These are phyloP conservation scores for Spea bombifrons DNA, from an alignment of 2,113 vertebrate species.

Conservation along the genomic window DNA sequence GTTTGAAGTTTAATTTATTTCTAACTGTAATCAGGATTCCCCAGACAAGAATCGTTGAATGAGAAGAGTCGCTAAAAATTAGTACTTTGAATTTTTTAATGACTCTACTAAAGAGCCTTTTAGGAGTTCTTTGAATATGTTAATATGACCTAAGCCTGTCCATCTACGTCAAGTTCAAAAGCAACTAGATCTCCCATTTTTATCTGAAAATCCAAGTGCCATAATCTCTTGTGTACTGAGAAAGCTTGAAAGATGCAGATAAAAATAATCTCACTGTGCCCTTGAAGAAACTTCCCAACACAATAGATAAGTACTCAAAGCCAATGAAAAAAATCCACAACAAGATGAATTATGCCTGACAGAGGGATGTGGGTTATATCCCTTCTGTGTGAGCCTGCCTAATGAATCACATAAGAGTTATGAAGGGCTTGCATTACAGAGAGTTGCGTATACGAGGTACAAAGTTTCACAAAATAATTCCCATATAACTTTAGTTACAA, in stretches of 20 bases:
- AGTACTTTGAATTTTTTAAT: conserved; percentile 38
- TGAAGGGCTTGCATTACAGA: conserved; percentile 6
- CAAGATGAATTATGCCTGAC: conserved; percentile 36
- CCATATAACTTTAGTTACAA: not conserved
- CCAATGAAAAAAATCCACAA: conserved; percentile 28
- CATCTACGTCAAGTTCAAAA: conserved; percentile 45
- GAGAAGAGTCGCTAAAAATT: conserved; percentile 13
- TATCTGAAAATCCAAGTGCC: conserved; percentile 31
- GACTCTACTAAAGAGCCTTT: conserved; percentile 28
- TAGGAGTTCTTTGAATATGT: conserved; percentile 28
- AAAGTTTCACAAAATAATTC: not conserved
- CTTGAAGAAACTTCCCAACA: conserved; percentile 40
- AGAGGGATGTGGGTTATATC: conserved; percentile 40
- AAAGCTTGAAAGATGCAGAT: conserved; percentile 21
- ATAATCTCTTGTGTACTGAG: conserved; percentile 45
- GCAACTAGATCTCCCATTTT: conserved; percentile 21
- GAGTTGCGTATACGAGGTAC: not conserved
- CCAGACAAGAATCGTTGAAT: conserved; percentile 29
- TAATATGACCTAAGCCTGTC: conserved; percentile 31
- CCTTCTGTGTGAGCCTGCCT: conserved; percentile 18
- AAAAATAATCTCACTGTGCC: conserved; percentile 43
- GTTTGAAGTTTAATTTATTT: conserved; percentile 7
- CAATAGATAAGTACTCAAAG: conserved; percentile 30
- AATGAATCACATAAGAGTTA: conserved; percentile 42
- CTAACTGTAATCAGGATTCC: conserved; percentile 22